These are phyloP conservation scores for Montipora capricornis DNA, from an alignment of 64 coral and sea anemone genomes.

Conservation along the genomic window DNA sequence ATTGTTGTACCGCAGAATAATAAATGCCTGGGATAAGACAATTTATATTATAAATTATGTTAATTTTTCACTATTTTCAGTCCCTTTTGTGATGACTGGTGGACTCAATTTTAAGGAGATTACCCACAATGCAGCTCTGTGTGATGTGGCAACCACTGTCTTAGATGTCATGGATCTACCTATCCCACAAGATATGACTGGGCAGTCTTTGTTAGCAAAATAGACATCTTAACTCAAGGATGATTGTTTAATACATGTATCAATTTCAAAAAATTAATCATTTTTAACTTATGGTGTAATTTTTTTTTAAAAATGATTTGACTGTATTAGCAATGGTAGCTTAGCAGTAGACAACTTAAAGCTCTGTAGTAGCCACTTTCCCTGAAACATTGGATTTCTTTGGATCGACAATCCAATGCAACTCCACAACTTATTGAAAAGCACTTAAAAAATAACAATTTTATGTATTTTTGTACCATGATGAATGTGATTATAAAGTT, in stretches of 20 bases:
- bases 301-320: not conserved
- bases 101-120: constrained; percentile 76
- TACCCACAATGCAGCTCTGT: constrained; percentile 93
- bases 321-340: not conserved
- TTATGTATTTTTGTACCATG: too few species aligned
- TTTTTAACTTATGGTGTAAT: not conserved
- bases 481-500: too few species aligned
- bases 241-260: not conserved
- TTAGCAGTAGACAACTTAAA: too few species aligned
- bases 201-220: constrained; percentile 78
- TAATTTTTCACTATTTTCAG: constrained; percentile 28
- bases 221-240: not conserved
- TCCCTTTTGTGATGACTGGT: constrained; percentile 87
- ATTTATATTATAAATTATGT: too few species aligned
- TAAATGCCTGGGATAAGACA: too few species aligned
- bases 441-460: too few species aligned
- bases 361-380: too few species aligned
- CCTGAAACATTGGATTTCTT: too few species aligned
- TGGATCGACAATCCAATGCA: too few species aligned
- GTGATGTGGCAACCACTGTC: constrained; percentile 97
- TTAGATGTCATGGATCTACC: constrained; percentile 93
- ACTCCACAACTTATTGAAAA: too few species aligned
- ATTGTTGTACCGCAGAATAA: too few species aligned
- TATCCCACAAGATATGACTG: constrained; percentile 85
- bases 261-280: not conserved